A percentile compares a stretch with the other conserved stretches of the same genome.
These are phyloP conservation scores for Apogon talboti DNA, from an alignment of 2,797 vertebrate genomes.

Conservation along the genomic window DNA sequence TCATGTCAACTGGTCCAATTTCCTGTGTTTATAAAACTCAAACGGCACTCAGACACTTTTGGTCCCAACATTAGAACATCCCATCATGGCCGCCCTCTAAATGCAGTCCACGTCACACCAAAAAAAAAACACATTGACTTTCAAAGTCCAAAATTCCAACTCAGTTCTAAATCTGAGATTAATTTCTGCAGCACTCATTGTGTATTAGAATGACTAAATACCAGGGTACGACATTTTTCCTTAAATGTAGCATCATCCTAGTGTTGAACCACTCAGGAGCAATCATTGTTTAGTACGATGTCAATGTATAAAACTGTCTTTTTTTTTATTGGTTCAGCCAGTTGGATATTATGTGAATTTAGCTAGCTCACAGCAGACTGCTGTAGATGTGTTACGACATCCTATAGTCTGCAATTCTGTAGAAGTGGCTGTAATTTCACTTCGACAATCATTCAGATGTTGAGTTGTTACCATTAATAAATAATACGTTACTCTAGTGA, in stretches of 20 bases:
- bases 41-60: too few relatives aligned
- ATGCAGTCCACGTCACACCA: too few relatives aligned
- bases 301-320: conserved; percentile 8
- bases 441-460: conserved; percentile 39
- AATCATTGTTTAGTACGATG: neutral
- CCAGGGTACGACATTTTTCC: conserved; percentile 10
- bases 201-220: neutral
- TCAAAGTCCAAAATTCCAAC: too few relatives aligned
- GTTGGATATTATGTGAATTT: conserved; percentile 5
- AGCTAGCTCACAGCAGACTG: conserved; percentile 27
- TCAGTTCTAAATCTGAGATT: too few relatives aligned
- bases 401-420: neutral
- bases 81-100: too few relatives aligned
- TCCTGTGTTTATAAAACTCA: too few relatives aligned
- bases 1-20: too few relatives aligned
- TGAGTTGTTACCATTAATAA: conserved; percentile 1
- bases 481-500: neutral
- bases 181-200: neutral
- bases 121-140: too few relatives aligned
- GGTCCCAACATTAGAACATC: too few relatives aligned
- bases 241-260: conserved; percentile 35
- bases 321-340: conserved; percentile 3
- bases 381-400: conserved; percentile 16
- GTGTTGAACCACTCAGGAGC: conserved; percentile 7
- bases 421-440: neutral